These are phyloP conservation scores for Leucoma salicis DNA, from an alignment of 2,888 invertebrate genomes.

Conservation along the genomic window DNA sequence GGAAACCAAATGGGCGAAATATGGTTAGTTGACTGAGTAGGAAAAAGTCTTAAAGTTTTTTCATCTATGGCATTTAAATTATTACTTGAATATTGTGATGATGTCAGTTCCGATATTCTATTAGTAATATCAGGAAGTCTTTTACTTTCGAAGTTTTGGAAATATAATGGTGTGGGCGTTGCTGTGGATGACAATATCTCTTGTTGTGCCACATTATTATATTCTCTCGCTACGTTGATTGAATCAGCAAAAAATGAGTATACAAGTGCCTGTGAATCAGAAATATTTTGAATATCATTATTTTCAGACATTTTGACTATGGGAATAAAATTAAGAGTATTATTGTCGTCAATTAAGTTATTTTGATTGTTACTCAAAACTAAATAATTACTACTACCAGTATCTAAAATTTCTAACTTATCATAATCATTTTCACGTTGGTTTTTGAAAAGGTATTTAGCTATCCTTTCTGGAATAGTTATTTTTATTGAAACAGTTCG, in stretches of 20 bases:
- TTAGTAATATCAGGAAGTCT: conserved; percentile 56
- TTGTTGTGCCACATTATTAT: conserved; percentile 61
- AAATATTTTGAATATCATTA: conserved; percentile 61
- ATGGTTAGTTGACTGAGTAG: conserved; percentile 29
- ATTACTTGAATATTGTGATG: conserved; percentile 56
- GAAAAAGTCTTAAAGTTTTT: conserved; percentile 26
- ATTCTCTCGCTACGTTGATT: conserved; percentile 68
- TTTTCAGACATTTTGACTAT: conserved; percentile 61
- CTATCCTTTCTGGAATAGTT: conserved; percentile 70
- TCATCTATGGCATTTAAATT: conserved; percentile 28
- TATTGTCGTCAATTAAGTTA: conserved; percentile 41
- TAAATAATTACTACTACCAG: conserved; percentile 72
- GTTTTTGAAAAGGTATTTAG: conserved; percentile 63
- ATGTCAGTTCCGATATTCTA: conserved; percentile 64
- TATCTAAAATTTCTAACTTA: conserved; percentile 69
- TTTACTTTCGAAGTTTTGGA: conserved; percentile 54
- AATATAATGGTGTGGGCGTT: conserved; percentile 43
- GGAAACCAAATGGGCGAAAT: conserved; percentile 35
- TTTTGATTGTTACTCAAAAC: conserved; percentile 52
- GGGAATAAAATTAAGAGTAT: conserved; percentile 51
- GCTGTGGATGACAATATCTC: conserved; percentile 42
- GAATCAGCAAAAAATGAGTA: conserved; percentile 72
- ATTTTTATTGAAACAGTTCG: conserved; percentile 74
- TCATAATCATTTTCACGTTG: conserved; percentile 54
- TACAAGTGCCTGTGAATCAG: conserved; percentile 76